Evolutionary conservation across 1,140 invertebrate genomes (phyloP).

Genomic region (Orussus abietinus): DNA sequence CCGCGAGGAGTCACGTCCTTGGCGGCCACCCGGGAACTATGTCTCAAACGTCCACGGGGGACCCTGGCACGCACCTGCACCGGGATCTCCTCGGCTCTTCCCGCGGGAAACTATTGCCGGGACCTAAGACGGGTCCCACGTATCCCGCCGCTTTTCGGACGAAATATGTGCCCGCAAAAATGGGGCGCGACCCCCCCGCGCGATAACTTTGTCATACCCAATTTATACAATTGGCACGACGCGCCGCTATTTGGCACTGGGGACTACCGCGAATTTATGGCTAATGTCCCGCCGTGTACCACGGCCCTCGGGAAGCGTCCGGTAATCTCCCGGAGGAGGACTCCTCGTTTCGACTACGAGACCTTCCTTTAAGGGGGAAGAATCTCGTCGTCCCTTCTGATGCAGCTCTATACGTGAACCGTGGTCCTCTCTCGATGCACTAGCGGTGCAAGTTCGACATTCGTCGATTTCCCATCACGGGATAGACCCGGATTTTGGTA

Average conservation of each 20-base stretch:
- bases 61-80: slow-evolving; percentile 39
- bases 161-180: slow-evolving; percentile 32
- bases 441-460: too few relatives aligned
- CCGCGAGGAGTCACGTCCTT: slow-evolving; percentile 8
- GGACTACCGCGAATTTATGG: slow-evolving; percentile 49
- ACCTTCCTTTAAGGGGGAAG: slow-evolving; percentile 2
- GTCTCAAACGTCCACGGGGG: slow-evolving; percentile 51
- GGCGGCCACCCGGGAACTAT: slow-evolving; percentile 45
- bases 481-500: slow-evolving; percentile 32
- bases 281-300: slow-evolving; percentile 30
- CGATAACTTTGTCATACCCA: slow-evolving; percentile 55
- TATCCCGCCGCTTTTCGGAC: slow-evolving; percentile 25
- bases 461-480: too few relatives aligned
- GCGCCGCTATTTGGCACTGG: slow-evolving; percentile 45
- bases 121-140: slow-evolving; percentile 18
- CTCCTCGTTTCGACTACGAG: too few relatives aligned
- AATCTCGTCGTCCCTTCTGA: slow-evolving; percentile 2
- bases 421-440: too few relatives aligned
- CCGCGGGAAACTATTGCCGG: slow-evolving; percentile 22
- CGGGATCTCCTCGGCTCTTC: slow-evolving; percentile 28
- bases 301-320: too few relatives aligned
- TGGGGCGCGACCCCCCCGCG: slow-evolving; percentile 16
- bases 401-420: too few relatives aligned
- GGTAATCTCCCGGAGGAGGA: too few relatives aligned
- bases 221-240: slow-evolving; percentile 51